Base-by-base conservation (phyloP, 1,140 invertebrate genomes). In the Conus ventricosus region DNA sequence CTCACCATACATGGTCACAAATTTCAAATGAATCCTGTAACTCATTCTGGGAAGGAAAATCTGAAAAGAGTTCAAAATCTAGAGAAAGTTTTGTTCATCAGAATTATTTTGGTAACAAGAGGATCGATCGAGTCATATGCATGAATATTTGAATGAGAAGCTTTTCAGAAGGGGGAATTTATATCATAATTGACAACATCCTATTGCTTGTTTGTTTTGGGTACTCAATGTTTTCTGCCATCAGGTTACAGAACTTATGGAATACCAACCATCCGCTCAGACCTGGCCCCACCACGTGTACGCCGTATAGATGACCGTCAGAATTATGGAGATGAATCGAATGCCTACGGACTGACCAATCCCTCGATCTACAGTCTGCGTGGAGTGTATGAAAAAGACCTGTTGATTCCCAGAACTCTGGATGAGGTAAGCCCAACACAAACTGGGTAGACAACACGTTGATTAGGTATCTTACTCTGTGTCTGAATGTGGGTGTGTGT, bases 281-380 rank as follows among this genome's bases (percentile, higher is more conserved):
- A 95, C 90, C 87, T 95, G 63, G 90, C 92, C 23, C 93, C 94
- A 57, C 94, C 95, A 3, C 89, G 93, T 83, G 91, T 94, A 27
- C 91, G 92, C 60, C 90, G 94, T 23, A 89, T 95, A 5, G 88
- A 92, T 88, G 95, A 95, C 88, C 88, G 80, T 8, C 94, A 91
- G 39, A 95, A 95, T 84, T 95, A 95, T 85, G 95, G 95, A 11
- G 94, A 95, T 89, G 94, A 95, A 87, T 92, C 93, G 27, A 91
- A 93, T 90, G 93, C 92, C 13, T 94, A 92, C 84, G 94, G 93
- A 13, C 90, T 95, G 25, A 89, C 94, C 17, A 94, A 94, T 87
- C 95, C 94, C 11, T 94, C 94, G 5, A 88, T 95, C 27, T 95
- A 92, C 91, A 94, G 92, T 82, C 89, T 92, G 82, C 89, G 92